Conservation (phyloP, 2,888 invertebrate species). For the Chorisops tibialis region DNA sequence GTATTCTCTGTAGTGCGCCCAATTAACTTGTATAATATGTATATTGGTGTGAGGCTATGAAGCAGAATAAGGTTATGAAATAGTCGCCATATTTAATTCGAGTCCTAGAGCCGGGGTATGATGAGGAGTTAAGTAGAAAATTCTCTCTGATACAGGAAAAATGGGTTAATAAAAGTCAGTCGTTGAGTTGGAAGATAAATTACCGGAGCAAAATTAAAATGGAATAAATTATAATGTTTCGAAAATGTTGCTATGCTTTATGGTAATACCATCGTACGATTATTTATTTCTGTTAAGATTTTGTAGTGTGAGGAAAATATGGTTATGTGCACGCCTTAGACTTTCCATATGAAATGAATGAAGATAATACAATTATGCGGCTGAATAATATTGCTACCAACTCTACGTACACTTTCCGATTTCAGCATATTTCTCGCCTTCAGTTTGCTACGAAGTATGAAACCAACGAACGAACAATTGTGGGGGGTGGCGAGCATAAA, state of each 20-base stretch:
- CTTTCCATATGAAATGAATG: slow-evolving; percentile 10
- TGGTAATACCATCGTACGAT: too few relatives aligned
- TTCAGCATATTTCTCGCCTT: too few relatives aligned
- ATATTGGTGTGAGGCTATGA: too few relatives aligned
- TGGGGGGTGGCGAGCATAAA: slow-evolving; percentile 7
- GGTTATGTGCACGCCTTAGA: too few relatives aligned
- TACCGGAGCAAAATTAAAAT: slow-evolving; percentile 37
- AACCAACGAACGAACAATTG: neutral
- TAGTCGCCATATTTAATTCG: too few relatives aligned
- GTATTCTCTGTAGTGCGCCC: too few relatives aligned
- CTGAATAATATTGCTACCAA: slow-evolving; percentile 9
- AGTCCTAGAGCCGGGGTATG: too few relatives aligned
- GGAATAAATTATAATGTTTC: slow-evolving; percentile 37
- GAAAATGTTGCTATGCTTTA: neutral
- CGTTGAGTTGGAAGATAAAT: slow-evolving; percentile 20
- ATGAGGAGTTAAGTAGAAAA: too few relatives aligned
- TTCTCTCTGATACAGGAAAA: neutral
- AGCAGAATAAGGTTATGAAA: too few relatives aligned
- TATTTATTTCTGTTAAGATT: too few relatives aligned
- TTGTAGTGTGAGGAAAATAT: too few relatives aligned
- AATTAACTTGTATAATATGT: too few relatives aligned
- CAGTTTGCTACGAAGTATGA: neutral
- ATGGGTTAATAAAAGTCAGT: slow-evolving; percentile 20
- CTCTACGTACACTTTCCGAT: neutral
- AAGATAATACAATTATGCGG: slow-evolving; percentile 3